These are phyloP conservation scores for Cosmorhoe ocellata DNA, from an alignment of 2,888 invertebrate species.

Conservation along the genomic window DNA sequence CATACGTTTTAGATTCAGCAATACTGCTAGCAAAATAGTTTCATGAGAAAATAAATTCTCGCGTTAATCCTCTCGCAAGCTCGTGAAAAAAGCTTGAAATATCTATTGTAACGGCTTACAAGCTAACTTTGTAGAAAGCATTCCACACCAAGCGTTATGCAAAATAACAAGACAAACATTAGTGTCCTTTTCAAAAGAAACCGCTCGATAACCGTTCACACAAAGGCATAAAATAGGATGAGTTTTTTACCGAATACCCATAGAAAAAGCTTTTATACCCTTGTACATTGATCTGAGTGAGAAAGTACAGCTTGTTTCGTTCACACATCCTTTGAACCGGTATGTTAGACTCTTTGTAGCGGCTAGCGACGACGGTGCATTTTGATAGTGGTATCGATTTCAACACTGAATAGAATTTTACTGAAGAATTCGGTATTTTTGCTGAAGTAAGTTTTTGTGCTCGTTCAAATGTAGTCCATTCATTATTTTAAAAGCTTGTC, in stretches of 20 bases:
- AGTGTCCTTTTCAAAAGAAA: slow-evolving; percentile 27
- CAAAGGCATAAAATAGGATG: slow-evolving; percentile 50
- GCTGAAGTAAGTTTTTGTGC: slow-evolving; percentile 8
- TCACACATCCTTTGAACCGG: slow-evolving; percentile 64
- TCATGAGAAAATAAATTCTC: too few relatives aligned
- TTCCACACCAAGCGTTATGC: slow-evolving; percentile 16
- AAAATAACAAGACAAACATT: slow-evolving; percentile 26
- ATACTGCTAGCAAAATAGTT: too few relatives aligned
- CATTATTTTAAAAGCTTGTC: too few relatives aligned
- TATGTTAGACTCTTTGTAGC: slow-evolving; percentile 64
- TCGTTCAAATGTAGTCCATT: neutral
- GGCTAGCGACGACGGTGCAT: slow-evolving; percentile 52
- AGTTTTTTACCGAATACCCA: slow-evolving; percentile 54
- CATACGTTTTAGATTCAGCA: too few relatives aligned
- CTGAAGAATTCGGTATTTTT: slow-evolving; percentile 36
- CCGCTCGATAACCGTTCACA: slow-evolving; percentile 41
- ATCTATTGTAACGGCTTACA: neutral
- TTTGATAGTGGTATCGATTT: slow-evolving; percentile 75
- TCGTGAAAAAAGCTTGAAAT: neutral
- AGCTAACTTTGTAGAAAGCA: neutral
- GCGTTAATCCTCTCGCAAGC: neutral
- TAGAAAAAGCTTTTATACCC: slow-evolving; percentile 48
- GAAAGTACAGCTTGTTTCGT: slow-evolving; percentile 64
- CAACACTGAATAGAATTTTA: slow-evolving; percentile 67
- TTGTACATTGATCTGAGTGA: slow-evolving; percentile 66